A percentile compares a stretch with the other conserved stretches of the same genome.
phyloP scores from a whole-genome alignment of 2,888 invertebrate genomes.

The Orthosia gothica region DNA sequence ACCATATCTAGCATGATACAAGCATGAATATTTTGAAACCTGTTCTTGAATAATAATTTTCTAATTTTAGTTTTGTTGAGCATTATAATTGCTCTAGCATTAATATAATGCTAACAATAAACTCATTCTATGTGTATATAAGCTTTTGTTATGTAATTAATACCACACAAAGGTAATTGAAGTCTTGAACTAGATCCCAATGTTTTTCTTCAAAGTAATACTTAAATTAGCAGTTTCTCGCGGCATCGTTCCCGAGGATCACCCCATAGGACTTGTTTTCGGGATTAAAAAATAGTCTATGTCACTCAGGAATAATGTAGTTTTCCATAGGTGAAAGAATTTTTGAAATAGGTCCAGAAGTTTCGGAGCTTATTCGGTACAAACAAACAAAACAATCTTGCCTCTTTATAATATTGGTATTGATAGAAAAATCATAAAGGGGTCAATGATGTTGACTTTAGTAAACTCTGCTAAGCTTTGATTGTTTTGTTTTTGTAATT shows the following conservation, averaged over 20 bases:
- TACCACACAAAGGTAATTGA: not conserved
- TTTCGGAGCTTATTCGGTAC: too few species aligned
- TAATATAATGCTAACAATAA: slow-evolving; percentile 25
- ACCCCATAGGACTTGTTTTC: too few species aligned
- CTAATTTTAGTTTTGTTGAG: slow-evolving; percentile 35
- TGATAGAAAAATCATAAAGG: not conserved
- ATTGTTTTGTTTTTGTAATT: not conserved
- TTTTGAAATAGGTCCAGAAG: too few species aligned
- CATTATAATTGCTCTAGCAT: slow-evolving; percentile 9
- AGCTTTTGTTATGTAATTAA: not conserved
- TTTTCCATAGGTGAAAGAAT: too few species aligned
- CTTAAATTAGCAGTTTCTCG: too few species aligned
- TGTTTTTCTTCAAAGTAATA: not conserved
- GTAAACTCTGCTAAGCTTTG: not conserved
- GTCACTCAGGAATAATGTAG: too few species aligned
- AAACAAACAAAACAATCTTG: too few species aligned
- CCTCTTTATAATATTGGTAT: too few species aligned
- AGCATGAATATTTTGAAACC: slow-evolving; percentile 26
- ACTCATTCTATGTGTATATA: not conserved
- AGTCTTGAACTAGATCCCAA: not conserved
- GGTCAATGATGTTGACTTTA: not conserved
- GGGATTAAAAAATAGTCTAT: too few species aligned
- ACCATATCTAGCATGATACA: slow-evolving; percentile 5
- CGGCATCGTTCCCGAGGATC: too few species aligned
- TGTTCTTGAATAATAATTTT: slow-evolving; percentile 6